Percentiles rank a stretch among this genome's conserved stretches.
Evolutionary conservation across 2,113 vertebrate genomes (phyloP).

Genomic region (Ceyx cyanopectus): DNA sequence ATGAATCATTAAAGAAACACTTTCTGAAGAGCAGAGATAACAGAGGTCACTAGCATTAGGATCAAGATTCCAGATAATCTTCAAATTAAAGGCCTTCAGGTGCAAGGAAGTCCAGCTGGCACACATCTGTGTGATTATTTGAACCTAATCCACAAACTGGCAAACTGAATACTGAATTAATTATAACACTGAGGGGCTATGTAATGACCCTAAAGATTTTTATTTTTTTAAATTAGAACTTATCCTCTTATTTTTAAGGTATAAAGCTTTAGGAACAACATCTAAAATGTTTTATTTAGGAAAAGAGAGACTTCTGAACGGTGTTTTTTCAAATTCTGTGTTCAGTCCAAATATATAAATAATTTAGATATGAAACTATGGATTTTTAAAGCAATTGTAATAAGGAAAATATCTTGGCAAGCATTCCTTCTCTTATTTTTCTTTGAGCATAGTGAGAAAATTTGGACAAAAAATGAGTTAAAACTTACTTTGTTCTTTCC

Average conservation of each 20-base stretch:
- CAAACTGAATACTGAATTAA: background rate
- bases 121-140: slow-evolving; percentile 12
- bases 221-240: background rate
- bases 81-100: slow-evolving; percentile 43
- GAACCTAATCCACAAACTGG: slow-evolving; percentile 12
- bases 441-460: background rate
- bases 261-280: background rate
- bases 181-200: background rate
- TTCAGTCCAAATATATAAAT: background rate
- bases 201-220: background rate
- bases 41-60: slow-evolving; percentile 13
- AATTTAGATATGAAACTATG: background rate
- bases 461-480: background rate
- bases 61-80: slow-evolving; percentile 34
- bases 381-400: background rate
- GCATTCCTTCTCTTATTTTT: background rate
- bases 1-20: background rate
- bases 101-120: slow-evolving; percentile 29
- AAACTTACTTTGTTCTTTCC: background rate
- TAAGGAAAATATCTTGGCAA: background rate
- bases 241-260: background rate
- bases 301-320: background rate
- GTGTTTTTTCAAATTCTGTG: background rate
- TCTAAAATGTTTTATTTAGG: background rate
- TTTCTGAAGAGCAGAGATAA: slow-evolving; percentile 53